phyloP scores from a whole-genome alignment of 1,140 invertebrate genomes.

The Drosophila ambigua region DNA sequence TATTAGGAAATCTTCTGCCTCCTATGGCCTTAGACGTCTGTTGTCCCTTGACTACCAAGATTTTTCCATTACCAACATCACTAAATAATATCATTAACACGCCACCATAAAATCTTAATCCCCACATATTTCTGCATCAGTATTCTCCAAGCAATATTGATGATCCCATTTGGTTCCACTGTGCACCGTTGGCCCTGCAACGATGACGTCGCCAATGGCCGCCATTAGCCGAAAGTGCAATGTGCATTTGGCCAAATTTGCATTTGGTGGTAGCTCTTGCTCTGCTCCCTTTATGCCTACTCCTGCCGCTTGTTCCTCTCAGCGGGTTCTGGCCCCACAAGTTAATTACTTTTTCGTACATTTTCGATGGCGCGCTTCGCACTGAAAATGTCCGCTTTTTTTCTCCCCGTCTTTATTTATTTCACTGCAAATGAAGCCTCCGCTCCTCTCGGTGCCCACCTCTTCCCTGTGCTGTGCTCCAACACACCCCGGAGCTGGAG shows the following conservation, averaged over 20 bases:
- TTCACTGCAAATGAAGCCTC: conserved; percentile 71
- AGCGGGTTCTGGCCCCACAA: conserved; percentile 47
- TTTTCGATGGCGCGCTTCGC: conserved; percentile 68
- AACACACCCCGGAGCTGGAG: background rate
- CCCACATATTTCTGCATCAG: background rate
- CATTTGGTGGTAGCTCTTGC: conserved; percentile 48
- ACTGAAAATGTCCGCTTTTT: conserved; percentile 39
- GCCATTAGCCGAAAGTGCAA: conserved; percentile 77
- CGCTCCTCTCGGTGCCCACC: conserved; percentile 1
- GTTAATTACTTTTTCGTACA: conserved; percentile 82
- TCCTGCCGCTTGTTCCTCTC: background rate
- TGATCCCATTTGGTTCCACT: conserved; percentile 14
- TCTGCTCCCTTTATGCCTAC: conserved; percentile 2
- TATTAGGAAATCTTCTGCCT: too few species aligned
- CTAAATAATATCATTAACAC: too few species aligned
- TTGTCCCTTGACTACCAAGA: too few species aligned
- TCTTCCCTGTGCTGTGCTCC: background rate
- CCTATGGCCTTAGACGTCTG: too few species aligned
- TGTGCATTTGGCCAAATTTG: conserved; percentile 77
- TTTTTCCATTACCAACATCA: too few species aligned
- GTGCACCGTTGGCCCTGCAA: conserved; percentile 32
- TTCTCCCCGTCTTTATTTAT: conserved; percentile 67
- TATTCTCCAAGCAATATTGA: background rate
- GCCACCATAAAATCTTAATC: too few species aligned
- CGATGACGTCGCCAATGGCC: conserved; percentile 56